Base-by-base conservation (phyloP, 2,888 invertebrate genomes). In the Diadromus collaris region DNA sequence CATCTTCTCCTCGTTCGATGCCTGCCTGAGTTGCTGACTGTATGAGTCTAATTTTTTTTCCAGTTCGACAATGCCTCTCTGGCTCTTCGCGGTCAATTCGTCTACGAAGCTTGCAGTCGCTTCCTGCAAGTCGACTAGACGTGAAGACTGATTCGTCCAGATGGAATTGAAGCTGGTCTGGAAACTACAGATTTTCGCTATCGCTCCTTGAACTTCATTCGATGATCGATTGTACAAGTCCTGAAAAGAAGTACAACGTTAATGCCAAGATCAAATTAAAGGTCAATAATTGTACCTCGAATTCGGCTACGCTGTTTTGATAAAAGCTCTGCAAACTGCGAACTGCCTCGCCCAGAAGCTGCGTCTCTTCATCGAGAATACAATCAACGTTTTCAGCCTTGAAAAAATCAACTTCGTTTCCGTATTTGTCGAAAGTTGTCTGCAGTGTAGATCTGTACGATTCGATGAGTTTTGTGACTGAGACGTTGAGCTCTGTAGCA, bases 1-100 rank as follows among this genome's bases (percentile, higher is more conserved):
- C 79, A 84, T 76, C 58, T 72, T 81, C n/a, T 67, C 68, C 16
- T 61, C 75, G 5, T 54, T 79, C 6, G 78, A 65, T 16, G 80
- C 79, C 64, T 81, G 71, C 32, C 82, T 76, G 27, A 83, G 34
- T 51, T 68, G 76, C 9, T 56, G 60, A 70, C 54, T 61, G 54
- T 56, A 65, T 6, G 10, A 16, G 6, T 69, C 74, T 6, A 73
- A 44, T 60, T 76, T 80, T 19, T 68, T 72, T 16, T 81, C 80
- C 67, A 77, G 38, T 38, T 75, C 72, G 2, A 2, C 46, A n/a
- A 80, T 64, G 24, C 29, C 71, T 46, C 61, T 77, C 19, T 38
- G 7, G 64, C 24, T 78, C 34, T 74, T 79, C n/a, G 34, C 6
- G 9, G 65, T 48, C 51, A 71, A 75, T 61, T 71, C 60, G 9